Percentiles rank a stretch among this genome's conserved stretches.
phyloP scores from a whole-genome alignment of 2,113 vertebrate species.

The Centropristis striata region DNA sequence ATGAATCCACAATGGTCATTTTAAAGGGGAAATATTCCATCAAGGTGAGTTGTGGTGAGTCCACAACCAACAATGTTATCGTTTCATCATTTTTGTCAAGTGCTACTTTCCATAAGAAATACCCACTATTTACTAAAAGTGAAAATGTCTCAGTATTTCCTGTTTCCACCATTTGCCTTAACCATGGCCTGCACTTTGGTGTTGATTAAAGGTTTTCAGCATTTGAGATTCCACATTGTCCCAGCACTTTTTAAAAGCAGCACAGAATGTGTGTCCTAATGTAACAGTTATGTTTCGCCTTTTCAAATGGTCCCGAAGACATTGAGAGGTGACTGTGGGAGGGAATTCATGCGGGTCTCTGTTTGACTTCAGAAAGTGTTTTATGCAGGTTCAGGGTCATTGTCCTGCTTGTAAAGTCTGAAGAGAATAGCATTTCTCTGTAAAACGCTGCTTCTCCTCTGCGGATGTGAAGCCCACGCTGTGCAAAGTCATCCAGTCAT shows the following conservation, averaged over 20 bases:
- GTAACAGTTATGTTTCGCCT: background rate
- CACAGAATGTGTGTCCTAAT: conserved; percentile 11
- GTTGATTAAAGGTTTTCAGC: background rate
- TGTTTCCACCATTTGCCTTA: conserved; percentile 62
- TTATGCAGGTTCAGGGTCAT: background rate
- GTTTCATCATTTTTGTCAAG: background rate
- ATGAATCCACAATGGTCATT: no score
- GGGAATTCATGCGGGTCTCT: background rate
- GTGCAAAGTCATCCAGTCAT: background rate
- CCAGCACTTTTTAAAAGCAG: conserved; percentile 19
- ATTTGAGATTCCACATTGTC: background rate
- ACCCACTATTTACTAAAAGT: background rate
- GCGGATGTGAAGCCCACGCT: no score
- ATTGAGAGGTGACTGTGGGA: background rate
- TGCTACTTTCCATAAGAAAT: background rate
- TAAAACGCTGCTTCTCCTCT: background rate
- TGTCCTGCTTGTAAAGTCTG: no score
- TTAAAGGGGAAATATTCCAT: no score
- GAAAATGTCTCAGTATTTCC: conserved; percentile 22
- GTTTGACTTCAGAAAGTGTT: background rate
- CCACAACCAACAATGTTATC: background rate
- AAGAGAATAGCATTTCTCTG: no score
- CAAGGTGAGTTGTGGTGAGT: no score
- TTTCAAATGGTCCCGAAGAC: background rate
- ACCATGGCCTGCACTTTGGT: conserved; percentile 32